These are phyloP conservation scores for Ooceraea biroi DNA, from an alignment of 1,140 invertebrate species.

Conservation along the genomic window DNA sequence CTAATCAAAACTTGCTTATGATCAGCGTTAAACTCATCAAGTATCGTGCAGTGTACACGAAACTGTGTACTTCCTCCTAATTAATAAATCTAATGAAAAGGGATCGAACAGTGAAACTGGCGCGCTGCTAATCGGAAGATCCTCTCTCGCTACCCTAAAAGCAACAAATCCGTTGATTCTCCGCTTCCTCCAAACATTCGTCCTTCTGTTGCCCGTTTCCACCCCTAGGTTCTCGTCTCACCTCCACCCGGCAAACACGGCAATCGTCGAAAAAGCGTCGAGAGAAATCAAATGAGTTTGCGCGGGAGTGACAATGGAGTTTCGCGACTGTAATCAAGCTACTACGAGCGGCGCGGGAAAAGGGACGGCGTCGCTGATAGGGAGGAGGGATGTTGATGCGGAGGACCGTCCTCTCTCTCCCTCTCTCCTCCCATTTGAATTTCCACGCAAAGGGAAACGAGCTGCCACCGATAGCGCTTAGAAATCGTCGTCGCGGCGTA, in stretches of 20 bases:
- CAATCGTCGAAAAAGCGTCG: constrained; percentile 68
- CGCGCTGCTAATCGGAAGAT: background rate
- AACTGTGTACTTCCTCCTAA: too few relatives aligned
- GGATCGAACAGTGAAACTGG: background rate
- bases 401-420: constrained; percentile 35
- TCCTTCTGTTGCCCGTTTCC: constrained; percentile 3
- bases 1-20: too few relatives aligned
- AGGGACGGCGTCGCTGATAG: constrained; percentile 31
- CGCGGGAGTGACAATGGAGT: constrained; percentile 66
- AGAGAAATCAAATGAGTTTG: constrained; percentile 72
- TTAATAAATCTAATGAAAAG: background rate
- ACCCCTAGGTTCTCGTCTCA: background rate
- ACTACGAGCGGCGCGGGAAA: constrained; percentile 54
- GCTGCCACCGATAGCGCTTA: constrained; percentile 53
- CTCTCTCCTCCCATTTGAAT: constrained; percentile 74
- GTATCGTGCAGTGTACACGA: too few relatives aligned
- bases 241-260: constrained; percentile 41
- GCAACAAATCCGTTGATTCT: background rate
- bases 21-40: too few relatives aligned
- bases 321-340: constrained; percentile 72
- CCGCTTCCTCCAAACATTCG: constrained; percentile 21
- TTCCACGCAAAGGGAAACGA: constrained; percentile 73
- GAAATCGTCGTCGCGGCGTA: constrained; percentile 47
- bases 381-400: constrained; percentile 25
- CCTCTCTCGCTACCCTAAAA: constrained; percentile 6